Evolutionary conservation across 2,888 invertebrate species (phyloP).

Genomic region (Periphyllus acericola): DNA sequence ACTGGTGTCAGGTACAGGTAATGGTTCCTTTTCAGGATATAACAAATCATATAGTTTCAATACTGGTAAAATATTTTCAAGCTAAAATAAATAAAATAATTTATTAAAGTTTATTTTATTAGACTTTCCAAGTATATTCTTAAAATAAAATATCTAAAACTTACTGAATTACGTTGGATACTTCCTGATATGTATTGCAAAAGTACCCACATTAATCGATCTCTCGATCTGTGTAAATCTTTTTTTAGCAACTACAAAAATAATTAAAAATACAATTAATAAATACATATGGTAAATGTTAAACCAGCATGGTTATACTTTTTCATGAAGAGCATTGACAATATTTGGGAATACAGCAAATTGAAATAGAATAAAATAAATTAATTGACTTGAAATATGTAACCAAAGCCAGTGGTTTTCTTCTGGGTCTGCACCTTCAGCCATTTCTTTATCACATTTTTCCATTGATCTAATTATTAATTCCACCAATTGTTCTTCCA

Average conservation of each 20-base stretch:
- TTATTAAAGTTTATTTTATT: constrained; percentile 2
- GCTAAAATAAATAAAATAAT: constrained; percentile 68
- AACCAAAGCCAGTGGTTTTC: constrained; percentile 80
- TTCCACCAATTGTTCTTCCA: constrained; percentile 93
- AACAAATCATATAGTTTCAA: constrained; percentile 90
- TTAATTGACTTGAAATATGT: constrained; percentile 91
- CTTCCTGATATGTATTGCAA: constrained; percentile 97
- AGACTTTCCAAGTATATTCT: neutral
- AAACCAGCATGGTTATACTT: constrained; percentile 69
- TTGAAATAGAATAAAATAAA: constrained; percentile 93
- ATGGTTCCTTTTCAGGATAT: constrained; percentile 90
- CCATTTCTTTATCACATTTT: constrained; percentile 75
- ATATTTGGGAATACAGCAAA: constrained; percentile 94
- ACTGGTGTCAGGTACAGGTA: constrained; percentile 88
- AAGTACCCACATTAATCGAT: constrained; percentile 97
- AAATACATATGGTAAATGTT: neutral
- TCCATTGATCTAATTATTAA: constrained; percentile 93
- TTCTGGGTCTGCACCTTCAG: constrained; percentile 62
- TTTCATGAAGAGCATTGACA: constrained; percentile 87
- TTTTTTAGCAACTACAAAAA: constrained; percentile 75
- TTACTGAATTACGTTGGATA: constrained; percentile 90
- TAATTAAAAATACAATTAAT: constrained; percentile 19
- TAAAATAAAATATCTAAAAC: constrained; percentile 65
- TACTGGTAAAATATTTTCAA: constrained; percentile 88
- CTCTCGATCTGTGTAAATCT: constrained; percentile 88